Percentiles rank a stretch among this genome's conserved stretches.
These are phyloP conservation scores for Sinonovacula constricta DNA, from an alignment of 1,140 invertebrate genomes.

Conservation along the genomic window DNA sequence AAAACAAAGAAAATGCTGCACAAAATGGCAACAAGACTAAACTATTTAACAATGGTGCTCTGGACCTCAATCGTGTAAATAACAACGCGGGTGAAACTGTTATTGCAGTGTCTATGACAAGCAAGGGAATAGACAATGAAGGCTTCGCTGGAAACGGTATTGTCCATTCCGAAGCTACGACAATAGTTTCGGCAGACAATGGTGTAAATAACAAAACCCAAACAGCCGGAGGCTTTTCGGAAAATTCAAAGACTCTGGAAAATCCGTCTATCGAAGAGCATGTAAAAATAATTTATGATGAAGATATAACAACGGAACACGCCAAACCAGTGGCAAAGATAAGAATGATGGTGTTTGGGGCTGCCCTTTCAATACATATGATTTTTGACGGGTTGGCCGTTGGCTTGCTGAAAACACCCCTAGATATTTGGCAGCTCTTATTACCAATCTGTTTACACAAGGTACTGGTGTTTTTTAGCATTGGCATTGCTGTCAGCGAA, in stretches of 20 bases:
- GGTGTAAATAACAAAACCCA: neutral
- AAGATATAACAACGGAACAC: neutral
- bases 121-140: neutral
- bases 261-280: too few relatives aligned
- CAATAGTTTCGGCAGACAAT: neutral
- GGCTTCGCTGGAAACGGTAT: neutral
- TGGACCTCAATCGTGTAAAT: too few relatives aligned
- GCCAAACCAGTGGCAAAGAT: slow-evolving; percentile 56
- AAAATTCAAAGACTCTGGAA: too few relatives aligned
- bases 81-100: neutral
- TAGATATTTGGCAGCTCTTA: slow-evolving; percentile 85
- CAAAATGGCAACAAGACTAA: too few relatives aligned
- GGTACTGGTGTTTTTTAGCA: slow-evolving; percentile 87
- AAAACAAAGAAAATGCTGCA: neutral
- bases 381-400: slow-evolving; percentile 72
- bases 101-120: too few relatives aligned
- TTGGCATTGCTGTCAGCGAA: slow-evolving; percentile 84
- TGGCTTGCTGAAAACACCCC: slow-evolving; percentile 71
- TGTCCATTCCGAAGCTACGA: neutral
- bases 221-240: too few relatives aligned
- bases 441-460: slow-evolving; percentile 84
- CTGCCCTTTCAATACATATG: slow-evolving; percentile 70
- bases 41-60: too few relatives aligned
- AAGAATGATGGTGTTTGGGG: slow-evolving; percentile 61
- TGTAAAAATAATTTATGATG: too few relatives aligned